phyloP scores from a whole-genome alignment of 2,113 vertebrate genomes.

The Spea multiplicata region DNA sequence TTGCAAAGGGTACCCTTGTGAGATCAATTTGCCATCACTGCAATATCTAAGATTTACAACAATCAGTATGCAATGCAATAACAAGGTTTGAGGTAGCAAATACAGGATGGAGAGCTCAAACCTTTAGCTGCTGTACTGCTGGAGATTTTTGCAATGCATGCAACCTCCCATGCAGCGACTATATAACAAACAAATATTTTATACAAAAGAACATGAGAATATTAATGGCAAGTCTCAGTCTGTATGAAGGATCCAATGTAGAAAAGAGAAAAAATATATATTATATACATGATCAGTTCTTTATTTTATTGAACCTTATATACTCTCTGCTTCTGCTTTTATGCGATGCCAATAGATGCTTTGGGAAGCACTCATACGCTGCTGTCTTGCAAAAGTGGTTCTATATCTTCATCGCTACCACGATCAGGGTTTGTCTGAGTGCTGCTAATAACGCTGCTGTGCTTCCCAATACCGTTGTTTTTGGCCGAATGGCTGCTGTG shows the following conservation, averaged over 20 bases:
- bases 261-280: not conserved
- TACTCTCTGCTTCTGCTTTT: conserved; percentile 11
- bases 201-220: conserved; percentile 4
- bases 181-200: conserved; percentile 24
- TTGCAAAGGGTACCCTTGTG: conserved; percentile 41
- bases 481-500: conserved; percentile 61
- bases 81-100: conserved; percentile 37
- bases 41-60: conserved; percentile 10
- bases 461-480: conserved; percentile 69
- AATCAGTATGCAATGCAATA: conserved; percentile 31
- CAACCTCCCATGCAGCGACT: conserved; percentile 38
- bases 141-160: conserved; percentile 41
- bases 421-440: conserved; percentile 70
- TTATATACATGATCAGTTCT: not conserved
- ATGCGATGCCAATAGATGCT: not conserved
- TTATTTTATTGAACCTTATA: not conserved
- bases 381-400: conserved; percentile 88
- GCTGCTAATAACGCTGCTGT: conserved; percentile 63
- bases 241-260: conserved; percentile 17
- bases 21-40: conserved; percentile 15
- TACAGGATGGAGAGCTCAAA: conserved; percentile 43
- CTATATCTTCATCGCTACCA: conserved; percentile 81
- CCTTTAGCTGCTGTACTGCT: conserved; percentile 42
- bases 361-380: conserved; percentile 71
- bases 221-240: conserved; percentile 10